These are phyloP conservation scores for Paramormyrops kingsleyae DNA, from an alignment of 2,113 vertebrate genomes.

Conservation along the genomic window DNA sequence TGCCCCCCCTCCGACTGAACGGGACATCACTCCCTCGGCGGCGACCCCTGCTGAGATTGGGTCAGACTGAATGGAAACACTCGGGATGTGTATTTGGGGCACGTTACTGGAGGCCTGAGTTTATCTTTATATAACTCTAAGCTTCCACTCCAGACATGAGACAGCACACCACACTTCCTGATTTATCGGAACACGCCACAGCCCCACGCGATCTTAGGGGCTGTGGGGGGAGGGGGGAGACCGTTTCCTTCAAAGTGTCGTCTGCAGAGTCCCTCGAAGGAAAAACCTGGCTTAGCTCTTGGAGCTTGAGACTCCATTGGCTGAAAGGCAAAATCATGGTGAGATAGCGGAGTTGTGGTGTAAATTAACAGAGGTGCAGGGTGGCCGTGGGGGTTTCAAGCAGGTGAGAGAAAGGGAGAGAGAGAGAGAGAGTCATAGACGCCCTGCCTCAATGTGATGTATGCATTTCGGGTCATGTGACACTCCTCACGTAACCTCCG, in stretches of 20 bases:
- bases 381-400: not conserved
- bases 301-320: not conserved
- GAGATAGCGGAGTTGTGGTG: not conserved
- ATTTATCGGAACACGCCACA: not conserved
- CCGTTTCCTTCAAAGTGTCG: not conserved
- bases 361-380: not conserved
- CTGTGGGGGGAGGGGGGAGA: not conserved
- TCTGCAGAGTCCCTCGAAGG: not conserved
- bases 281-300: not conserved
- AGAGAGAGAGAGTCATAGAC: not conserved
- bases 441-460: not conserved
- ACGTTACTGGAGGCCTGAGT: not conserved
- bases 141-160: not conserved
- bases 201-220: not conserved
- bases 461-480: not conserved
- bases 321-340: not conserved
- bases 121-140: not conserved
- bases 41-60: not conserved
- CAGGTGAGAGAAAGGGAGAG: not conserved
- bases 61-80: not conserved
- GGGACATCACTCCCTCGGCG: not conserved
- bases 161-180: not conserved
- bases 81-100: not conserved
- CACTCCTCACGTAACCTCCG: not conserved
- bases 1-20: not conserved